Conservation (phyloP, 2,888 invertebrate genomes). For the Ennomos quercinarius region DNA sequence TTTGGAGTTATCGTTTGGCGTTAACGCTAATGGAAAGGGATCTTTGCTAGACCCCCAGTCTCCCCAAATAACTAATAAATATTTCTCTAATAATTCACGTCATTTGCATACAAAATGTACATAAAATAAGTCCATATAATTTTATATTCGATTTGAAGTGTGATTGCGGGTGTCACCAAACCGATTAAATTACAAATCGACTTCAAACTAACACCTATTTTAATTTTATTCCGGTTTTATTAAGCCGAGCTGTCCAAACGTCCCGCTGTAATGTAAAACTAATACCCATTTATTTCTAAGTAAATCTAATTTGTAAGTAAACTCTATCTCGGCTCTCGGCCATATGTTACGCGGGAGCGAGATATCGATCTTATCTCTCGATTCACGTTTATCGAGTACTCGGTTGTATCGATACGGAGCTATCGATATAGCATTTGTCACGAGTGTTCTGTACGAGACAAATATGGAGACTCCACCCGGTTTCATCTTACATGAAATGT, state of each 20-base stretch:
- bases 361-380: conserved; percentile 80
- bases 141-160: conserved; percentile 17
- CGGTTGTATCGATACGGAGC: conserved; percentile 65
- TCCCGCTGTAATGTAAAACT: conserved; percentile 9
- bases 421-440: conserved; percentile 79
- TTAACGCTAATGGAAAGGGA: no score
- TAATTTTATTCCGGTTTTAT: conserved; percentile 16
- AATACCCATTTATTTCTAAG: conserved; percentile 20
- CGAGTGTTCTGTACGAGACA: conserved; percentile 58
- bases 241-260: conserved; percentile 3
- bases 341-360: conserved; percentile 65
- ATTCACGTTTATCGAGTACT: conserved; percentile 72
- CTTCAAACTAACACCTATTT: conserved; percentile 13
- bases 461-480: conserved; percentile 36
- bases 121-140: conserved; percentile 10
- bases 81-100: conserved; percentile 5
- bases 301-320: conserved; percentile 50
- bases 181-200: conserved; percentile 22
- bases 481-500: conserved; percentile 34
- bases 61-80: neutral
- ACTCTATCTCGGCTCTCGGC: conserved; percentile 47
- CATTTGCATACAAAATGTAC: conserved; percentile 14
- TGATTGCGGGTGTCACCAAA: conserved; percentile 26
- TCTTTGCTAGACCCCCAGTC: no score
- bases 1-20: no score